phyloP scores from a whole-genome alignment of 2,113 vertebrate species.

The Falco punctatus region DNA sequence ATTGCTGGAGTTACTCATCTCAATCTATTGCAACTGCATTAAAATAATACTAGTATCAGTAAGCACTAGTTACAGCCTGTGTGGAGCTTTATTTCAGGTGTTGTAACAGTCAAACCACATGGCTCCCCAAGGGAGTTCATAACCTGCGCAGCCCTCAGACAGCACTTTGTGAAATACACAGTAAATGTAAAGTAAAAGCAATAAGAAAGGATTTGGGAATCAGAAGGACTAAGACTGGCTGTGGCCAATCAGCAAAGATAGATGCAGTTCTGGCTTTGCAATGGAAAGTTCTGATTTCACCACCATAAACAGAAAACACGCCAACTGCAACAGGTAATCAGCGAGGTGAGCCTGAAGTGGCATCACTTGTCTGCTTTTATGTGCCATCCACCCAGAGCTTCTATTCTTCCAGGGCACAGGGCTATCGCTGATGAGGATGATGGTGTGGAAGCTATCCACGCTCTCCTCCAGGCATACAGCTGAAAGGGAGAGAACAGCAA shows the following conservation, averaged over 20 bases:
- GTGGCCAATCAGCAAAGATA: neutral
- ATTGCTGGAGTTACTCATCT: neutral
- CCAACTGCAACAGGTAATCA: neutral
- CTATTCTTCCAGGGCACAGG: neutral
- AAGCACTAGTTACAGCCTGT: neutral
- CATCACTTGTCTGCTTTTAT: neutral
- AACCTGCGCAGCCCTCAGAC: neutral
- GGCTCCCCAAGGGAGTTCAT: neutral
- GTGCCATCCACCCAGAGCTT: neutral
- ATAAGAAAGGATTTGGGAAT: neutral
- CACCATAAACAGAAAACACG: neutral
- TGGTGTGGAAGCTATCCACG: neutral
- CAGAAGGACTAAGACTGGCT: neutral
- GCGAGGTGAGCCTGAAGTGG: neutral
- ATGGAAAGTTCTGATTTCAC: neutral
- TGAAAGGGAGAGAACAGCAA: neutral
- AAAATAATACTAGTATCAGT: neutral
- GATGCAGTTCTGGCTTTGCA: neutral
- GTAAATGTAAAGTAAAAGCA: neutral
- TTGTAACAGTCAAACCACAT: accelerated
- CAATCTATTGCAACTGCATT: neutral
- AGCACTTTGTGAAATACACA: neutral
- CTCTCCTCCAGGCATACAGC: neutral
- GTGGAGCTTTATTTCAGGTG: neutral
- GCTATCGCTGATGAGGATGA: neutral